Percentiles rank a stretch among this genome's conserved stretches.
phyloP scores from a whole-genome alignment of 2,888 invertebrate species.

The Scaptomyza cyrtandrae region DNA sequence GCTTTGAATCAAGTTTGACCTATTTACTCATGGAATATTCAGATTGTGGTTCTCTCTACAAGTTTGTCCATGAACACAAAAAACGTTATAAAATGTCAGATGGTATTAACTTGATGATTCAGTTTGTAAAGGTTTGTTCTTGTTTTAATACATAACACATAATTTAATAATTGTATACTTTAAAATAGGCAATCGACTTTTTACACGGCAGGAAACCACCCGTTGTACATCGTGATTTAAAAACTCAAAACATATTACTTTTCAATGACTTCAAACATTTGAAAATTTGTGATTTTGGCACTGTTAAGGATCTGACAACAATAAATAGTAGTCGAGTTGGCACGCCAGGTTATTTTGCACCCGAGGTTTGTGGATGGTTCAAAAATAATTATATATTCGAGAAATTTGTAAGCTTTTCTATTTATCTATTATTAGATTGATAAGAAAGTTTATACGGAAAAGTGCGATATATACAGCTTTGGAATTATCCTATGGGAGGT shows the following conservation, averaged over 20 bases:
- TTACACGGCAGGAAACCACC: slow-evolving; percentile 8
- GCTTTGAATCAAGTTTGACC: background rate
- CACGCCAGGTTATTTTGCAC: slow-evolving; percentile 28
- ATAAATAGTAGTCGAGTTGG: background rate
- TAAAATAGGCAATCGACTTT: background rate
- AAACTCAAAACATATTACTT: slow-evolving; percentile 29
- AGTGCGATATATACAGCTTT: background rate
- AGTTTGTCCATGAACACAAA: background rate
- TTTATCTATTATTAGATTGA: background rate
- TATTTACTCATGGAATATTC: slow-evolving; percentile 10
- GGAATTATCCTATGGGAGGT: no score
- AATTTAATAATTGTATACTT: background rate
- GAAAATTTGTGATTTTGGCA: slow-evolving; percentile 32
- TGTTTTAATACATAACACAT: background rate
- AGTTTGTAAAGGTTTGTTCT: slow-evolving; percentile 7
- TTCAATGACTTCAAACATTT: background rate
- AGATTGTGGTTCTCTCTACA: background rate
- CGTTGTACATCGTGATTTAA: slow-evolving; percentile 33
- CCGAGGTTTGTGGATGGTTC: slow-evolving; percentile 18
- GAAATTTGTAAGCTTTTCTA: background rate
- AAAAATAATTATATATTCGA: background rate
- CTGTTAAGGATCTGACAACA: slow-evolving; percentile 8
- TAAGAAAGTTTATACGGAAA: background rate
- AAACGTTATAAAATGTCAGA: background rate
- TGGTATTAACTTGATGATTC: background rate